Evolutionary conservation across 2,888 invertebrate species (phyloP).

Genomic region (Pseudolycoriella hygida): DNA sequence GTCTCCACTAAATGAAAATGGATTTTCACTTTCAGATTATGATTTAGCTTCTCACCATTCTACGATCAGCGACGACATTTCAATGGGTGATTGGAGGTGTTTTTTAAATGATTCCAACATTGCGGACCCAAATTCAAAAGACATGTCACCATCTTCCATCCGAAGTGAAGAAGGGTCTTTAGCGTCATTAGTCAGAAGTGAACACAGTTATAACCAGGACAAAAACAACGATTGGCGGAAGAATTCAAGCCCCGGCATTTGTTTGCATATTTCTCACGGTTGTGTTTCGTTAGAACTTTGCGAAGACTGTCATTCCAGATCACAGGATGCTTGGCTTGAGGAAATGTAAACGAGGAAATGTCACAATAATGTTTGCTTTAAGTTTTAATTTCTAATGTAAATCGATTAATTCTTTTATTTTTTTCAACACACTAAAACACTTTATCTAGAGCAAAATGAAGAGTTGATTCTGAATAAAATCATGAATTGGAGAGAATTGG

Average conservation of each 20-base stretch:
- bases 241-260: slow-evolving; percentile 29
- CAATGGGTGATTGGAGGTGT: slow-evolving; percentile 14
- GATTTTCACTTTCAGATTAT: slow-evolving; percentile 19
- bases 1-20: slow-evolving; percentile 14
- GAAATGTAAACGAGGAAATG: slow-evolving; percentile 13
- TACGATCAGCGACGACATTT: not conserved
- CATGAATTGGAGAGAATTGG: no score
- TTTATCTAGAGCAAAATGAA: no score
- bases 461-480: no score
- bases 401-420: not conserved
- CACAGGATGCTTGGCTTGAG: slow-evolving; percentile 17
- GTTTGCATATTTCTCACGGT: slow-evolving; percentile 36
- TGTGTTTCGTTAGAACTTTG: slow-evolving; percentile 40
- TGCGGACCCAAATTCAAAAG: not conserved
- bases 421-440: not conserved
- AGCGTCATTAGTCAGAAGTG: slow-evolving; percentile 8
- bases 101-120: slow-evolving; percentile 6
- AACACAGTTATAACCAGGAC: slow-evolving; percentile 14
- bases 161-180: not conserved
- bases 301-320: slow-evolving; percentile 33
- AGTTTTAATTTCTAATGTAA: not conserved
- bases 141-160: not conserved
- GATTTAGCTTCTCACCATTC: slow-evolving; percentile 13
- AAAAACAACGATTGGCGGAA: slow-evolving; percentile 3
- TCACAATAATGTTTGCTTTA: not conserved